These are phyloP conservation scores for Scylla paramamosain DNA, from an alignment of 1,140 invertebrate species.

Conservation along the genomic window DNA sequence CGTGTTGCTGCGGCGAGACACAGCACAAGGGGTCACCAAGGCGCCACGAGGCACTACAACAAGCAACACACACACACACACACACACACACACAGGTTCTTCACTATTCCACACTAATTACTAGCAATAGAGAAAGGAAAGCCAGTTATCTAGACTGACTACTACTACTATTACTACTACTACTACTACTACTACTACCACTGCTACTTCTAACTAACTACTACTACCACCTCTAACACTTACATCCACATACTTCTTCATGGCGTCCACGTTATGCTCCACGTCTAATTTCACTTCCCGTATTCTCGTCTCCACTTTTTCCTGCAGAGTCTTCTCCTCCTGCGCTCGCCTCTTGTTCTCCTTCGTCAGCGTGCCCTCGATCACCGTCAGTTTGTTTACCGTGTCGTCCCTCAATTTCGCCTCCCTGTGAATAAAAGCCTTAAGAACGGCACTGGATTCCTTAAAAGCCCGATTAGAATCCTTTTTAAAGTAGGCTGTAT, in stretches of 20 bases:
- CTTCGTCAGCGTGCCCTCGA: conserved; percentile 72
- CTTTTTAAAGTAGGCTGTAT: too few relatives aligned
- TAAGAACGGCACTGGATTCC: too few relatives aligned
- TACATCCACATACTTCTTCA: conserved; percentile 74
- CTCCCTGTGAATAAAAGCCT: conserved; percentile 51
- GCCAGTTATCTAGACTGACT: background rate
- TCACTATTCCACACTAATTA: too few relatives aligned
- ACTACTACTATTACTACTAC: background rate
- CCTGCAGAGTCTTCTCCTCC: conserved; percentile 75
- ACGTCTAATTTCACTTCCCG: conserved; percentile 56
- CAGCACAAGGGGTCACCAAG: background rate
- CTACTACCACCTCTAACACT: background rate
- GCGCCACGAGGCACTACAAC: too few relatives aligned
- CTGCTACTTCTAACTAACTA: background rate
- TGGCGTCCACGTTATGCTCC: conserved; percentile 46
- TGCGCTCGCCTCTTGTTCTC: conserved; percentile 69
- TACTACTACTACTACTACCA: background rate
- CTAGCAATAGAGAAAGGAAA: too few relatives aligned
- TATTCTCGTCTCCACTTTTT: conserved; percentile 70
- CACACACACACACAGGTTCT: too few relatives aligned
- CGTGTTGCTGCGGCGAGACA: conserved; percentile 69
- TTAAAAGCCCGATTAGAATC: too few relatives aligned
- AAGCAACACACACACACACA: too few relatives aligned
- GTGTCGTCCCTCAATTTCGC: conserved; percentile 76
- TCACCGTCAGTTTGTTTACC: conserved; percentile 73